Evolutionary conservation across 2,888 invertebrate genomes (phyloP).

Genomic region (Steinernema carpocapsae): DNA sequence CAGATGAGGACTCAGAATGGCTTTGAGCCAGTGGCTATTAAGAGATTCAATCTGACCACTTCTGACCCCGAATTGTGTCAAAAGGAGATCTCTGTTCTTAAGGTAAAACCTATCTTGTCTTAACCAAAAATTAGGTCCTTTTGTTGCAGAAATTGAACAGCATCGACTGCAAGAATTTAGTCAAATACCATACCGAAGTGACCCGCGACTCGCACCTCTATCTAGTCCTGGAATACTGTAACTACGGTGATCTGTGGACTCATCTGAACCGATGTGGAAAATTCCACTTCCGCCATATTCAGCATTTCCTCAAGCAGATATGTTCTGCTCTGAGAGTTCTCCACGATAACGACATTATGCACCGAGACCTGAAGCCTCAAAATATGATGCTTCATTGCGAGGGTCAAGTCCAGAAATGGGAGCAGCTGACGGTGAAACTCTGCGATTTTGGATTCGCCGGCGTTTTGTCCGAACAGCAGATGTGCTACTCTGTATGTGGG

Average conservation of each 20-base stretch:
- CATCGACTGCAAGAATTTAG: constrained; percentile 1
- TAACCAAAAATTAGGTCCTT: background rate
- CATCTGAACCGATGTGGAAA: background rate
- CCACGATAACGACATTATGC: constrained; percentile 26
- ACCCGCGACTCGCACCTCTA: background rate
- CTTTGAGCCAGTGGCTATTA: background rate
- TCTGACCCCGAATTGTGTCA: background rate
- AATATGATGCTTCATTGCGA: constrained; percentile 25
- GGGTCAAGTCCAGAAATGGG: background rate
- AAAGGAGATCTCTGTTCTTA: constrained; percentile 7
- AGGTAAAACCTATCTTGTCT: background rate
- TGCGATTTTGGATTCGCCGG: constrained; percentile 6
- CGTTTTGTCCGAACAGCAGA: background rate
- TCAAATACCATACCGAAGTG: constrained; percentile 4
- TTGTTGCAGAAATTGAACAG: background rate
- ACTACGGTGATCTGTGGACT: background rate
- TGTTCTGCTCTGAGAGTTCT: constrained; percentile 12
- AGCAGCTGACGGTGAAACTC: background rate
- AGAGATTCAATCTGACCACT: background rate
- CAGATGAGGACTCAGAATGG: background rate
- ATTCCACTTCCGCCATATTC: constrained; percentile 14
- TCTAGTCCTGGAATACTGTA: constrained; percentile 20
- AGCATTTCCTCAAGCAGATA: constrained; percentile 13
- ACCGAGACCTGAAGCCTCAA: constrained; percentile 36
- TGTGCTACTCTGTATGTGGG: background rate